Conservation (phyloP, 2,888 invertebrate species). For the Athetis lepigone region DNA sequence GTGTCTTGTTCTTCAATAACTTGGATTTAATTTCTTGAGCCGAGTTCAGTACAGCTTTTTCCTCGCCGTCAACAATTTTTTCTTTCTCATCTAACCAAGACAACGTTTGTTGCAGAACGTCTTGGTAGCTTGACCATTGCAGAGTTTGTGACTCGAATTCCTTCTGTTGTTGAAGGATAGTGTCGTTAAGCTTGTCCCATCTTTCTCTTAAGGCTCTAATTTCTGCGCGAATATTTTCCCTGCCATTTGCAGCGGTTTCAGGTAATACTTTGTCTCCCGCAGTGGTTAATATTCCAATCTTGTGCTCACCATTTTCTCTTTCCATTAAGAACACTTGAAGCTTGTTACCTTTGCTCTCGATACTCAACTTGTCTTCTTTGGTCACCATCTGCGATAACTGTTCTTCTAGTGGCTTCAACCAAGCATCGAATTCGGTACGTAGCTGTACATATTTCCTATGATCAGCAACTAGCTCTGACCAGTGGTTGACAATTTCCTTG, state of each 20-base stretch:
- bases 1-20: constrained; percentile 95
- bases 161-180: constrained; percentile 95
- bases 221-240: constrained; percentile 97
- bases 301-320: constrained; percentile 95
- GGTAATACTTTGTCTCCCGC: constrained; percentile 97
- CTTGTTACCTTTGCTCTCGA: constrained; percentile 92
- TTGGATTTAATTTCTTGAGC: constrained; percentile 96
- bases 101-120: constrained; percentile 94
- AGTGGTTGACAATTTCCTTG: constrained; percentile 96
- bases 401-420: constrained; percentile 94
- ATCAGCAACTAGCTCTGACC: constrained; percentile 95
- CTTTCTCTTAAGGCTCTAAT: constrained; percentile 94
- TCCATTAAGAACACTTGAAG: constrained; percentile 94
- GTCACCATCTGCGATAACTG: constrained; percentile 91
- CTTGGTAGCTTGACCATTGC: constrained; percentile 96
- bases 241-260: constrained; percentile 97
- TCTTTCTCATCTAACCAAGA: constrained; percentile 97
- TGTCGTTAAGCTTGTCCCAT: constrained; percentile 97
- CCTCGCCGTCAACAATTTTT: constrained; percentile 93
- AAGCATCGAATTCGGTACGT: constrained; percentile 93
- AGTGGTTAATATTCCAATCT: constrained; percentile 93
- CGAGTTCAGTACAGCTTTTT: constrained; percentile 93
- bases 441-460: constrained; percentile 95
- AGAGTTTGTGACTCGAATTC: constrained; percentile 95
- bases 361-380: constrained; percentile 92